Evolutionary conservation across 2,888 invertebrate species (phyloP).

Genomic region (Drosophila neotestacea): DNA sequence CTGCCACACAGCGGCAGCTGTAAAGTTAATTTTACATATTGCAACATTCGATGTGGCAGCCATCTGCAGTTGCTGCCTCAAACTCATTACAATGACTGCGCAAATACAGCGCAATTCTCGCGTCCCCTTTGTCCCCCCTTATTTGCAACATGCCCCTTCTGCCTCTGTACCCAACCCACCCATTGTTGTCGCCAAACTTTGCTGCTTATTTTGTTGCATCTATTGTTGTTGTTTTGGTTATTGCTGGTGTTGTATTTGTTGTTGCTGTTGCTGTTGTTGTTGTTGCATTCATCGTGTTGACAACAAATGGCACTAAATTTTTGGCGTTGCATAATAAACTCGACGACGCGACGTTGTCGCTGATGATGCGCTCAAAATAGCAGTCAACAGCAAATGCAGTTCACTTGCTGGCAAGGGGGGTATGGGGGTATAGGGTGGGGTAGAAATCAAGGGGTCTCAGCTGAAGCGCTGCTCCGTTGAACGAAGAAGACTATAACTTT

Average conservation of each 20-base stretch:
- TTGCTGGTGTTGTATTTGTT: slow-evolving; percentile 12
- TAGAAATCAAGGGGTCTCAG: slow-evolving; percentile 16
- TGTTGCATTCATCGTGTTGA: slow-evolving; percentile 73
- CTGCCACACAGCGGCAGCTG: slow-evolving; percentile 34
- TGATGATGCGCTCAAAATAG: slow-evolving; percentile 65
- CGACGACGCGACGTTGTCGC: slow-evolving; percentile 52
- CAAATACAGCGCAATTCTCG: slow-evolving; percentile 67
- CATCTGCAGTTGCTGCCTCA: slow-evolving; percentile 28
- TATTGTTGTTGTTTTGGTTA: slow-evolving; percentile 17
- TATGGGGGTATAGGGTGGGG: neutral
- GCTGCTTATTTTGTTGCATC: slow-evolving; percentile 29
- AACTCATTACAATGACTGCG: slow-evolving; percentile 77
- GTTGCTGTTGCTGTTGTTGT: slow-evolving; percentile 23
- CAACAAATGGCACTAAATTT: slow-evolving; percentile 80
- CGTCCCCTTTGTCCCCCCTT: neutral
- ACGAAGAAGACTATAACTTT: slow-evolving; percentile 73
- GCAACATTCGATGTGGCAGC: slow-evolving; percentile 57
- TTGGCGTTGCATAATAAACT: slow-evolving; percentile 77
- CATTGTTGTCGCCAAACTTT: slow-evolving; percentile 60
- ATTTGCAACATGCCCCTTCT: neutral
- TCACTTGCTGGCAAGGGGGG: neutral
- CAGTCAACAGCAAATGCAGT: slow-evolving; percentile 31
- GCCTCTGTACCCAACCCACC: slow-evolving; percentile 6
- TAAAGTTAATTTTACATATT: slow-evolving; percentile 68
- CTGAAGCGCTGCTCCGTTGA: slow-evolving; percentile 52